Evolutionary conservation across 2,888 invertebrate genomes (phyloP), one percentile per base, ranked within the genome.

Genomic region (Trilocha varians): DNA sequence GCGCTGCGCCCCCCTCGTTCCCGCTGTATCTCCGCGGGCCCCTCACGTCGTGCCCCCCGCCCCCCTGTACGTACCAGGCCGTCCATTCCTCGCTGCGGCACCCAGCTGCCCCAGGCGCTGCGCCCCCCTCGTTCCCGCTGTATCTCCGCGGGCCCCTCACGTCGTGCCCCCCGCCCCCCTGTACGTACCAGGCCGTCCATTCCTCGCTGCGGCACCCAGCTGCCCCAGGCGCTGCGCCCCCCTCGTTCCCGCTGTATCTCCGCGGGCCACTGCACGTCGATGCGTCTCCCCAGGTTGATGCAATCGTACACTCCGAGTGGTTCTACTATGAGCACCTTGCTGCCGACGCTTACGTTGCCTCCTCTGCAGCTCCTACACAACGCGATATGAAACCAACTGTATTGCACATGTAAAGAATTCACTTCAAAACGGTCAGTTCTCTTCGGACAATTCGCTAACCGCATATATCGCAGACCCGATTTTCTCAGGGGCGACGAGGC

Each of bases 191-290:
- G 88, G 46, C 98, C 98, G 59, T 96, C 96, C 96, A 97, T 97
- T 8, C 97, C 97, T 11, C 91, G 90, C 52, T 91, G 89, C 0
- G 98, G 97, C 48, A 92, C 89, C 97, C 98, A 98, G 51, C 91
- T 91, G 2, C 84, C 83, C 98, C 98, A 98, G 55, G 90, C 91
- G 37, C 93, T 93, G 49, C 95, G 88, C 0, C 98, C 97, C 0
- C 98, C 98, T 50, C 92, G 88, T 47, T 91, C 90, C 41, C 96
- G 82, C 92, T 96, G 95, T 40, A 90, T 89, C 68, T 97, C 97
- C 55, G 92, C 93, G 0, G 98, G 98, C 98, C 98, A 99, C 54
- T 91, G 90, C n/a, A 98, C 97, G 62, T 97, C 97, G 45, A 97
- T 96, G 49, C 96, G 86, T 47, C 96, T 86, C 6, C 96, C 96